A percentile compares a stretch with the other conserved stretches of the same genome.
Conservation (phyloP, 2,888 invertebrate species). For the Tetragonisca angustula region DNA sequence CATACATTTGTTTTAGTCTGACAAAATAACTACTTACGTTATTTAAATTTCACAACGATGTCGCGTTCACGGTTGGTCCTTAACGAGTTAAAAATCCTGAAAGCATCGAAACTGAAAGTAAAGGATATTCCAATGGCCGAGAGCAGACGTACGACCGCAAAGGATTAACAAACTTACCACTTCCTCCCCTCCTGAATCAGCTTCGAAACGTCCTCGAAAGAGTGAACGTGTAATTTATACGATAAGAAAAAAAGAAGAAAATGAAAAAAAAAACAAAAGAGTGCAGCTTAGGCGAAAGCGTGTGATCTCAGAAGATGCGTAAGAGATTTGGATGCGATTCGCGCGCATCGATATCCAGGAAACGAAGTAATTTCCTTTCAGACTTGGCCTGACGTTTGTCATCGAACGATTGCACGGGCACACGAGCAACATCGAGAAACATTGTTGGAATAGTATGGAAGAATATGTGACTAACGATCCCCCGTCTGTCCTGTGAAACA, state of each 20-base stretch:
- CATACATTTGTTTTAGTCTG: background rate
- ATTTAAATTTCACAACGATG: background rate
- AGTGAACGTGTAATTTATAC: conserved; percentile 46
- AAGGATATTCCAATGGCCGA: background rate
- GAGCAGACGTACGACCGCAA: background rate
- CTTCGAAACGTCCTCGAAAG: conserved; percentile 33
- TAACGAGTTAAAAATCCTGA: too few species aligned
- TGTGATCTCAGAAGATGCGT: conserved; percentile 71
- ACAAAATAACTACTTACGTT: background rate
- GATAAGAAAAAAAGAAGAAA: background rate
- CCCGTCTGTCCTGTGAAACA: background rate
- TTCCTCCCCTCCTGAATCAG: conserved; percentile 9
- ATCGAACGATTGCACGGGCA: conserved; percentile 33
- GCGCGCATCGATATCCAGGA: conserved; percentile 17
- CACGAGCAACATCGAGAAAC: background rate
- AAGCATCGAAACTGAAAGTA: background rate
- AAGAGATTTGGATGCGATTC: conserved; percentile 15
- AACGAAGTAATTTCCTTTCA: conserved; percentile 27
- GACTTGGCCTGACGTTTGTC: conserved; percentile 46
- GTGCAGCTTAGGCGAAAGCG: conserved; percentile 57
- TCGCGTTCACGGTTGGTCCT: background rate
- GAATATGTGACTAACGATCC: too few species aligned
- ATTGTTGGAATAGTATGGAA: background rate
- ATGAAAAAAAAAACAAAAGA: background rate
- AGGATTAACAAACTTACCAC: background rate